Evolutionary conservation across 2,888 invertebrate species (phyloP), one percentile per base, ranked within the genome.

Genomic region (Mesorhabditis belari): DNA sequence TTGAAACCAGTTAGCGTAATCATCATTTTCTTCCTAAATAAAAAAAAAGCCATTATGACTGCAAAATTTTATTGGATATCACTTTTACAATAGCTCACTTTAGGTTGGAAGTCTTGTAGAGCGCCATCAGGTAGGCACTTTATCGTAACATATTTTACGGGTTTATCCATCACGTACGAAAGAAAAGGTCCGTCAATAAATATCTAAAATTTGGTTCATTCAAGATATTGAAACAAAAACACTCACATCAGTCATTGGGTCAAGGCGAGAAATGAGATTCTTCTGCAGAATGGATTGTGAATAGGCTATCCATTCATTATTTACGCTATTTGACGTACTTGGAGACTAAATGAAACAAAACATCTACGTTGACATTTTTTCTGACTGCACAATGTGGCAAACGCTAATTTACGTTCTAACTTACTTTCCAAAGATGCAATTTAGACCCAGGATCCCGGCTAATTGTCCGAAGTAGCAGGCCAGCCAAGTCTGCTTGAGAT

Each of bases 401-500:
- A n/a, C n/a, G n/a, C n/a, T n/a, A n/a, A n/a, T n/a, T n/a, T n/a
- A n/a, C n/a, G n/a, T n/a, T n/a, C n/a, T n/a, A n/a, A 80, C 63
- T 56, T 52, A 80, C 77, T 58, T 74, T 76, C 21, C 69, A 58
- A 27, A 70, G 64, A 2, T 74, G 67, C 27, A 77, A 64, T 19
- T 58, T 55, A 1, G 75, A 66, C 0, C 76, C 80, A 5, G 79
- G 72, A 62, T 80, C 80, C 6, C 80, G 63, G 28, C 70, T 73
- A 70, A 80, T 80, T 73, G 74, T 76, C 57, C 69, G 67, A 49
- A 80, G 50, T 5, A 77, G 79, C 26, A 81, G 51, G 50, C 74
- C 74, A 23, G 79, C 81, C 19, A 76, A 51, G 60, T 77, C 77
- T 6, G 68, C 67, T 2, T 66, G 66, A 4, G 78, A 62, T 12